A percentile compares a stretch with the other conserved stretches of the same genome.
Conservation (phyloP, 2,797 vertebrate species). For the Chromis chromis region DNA sequence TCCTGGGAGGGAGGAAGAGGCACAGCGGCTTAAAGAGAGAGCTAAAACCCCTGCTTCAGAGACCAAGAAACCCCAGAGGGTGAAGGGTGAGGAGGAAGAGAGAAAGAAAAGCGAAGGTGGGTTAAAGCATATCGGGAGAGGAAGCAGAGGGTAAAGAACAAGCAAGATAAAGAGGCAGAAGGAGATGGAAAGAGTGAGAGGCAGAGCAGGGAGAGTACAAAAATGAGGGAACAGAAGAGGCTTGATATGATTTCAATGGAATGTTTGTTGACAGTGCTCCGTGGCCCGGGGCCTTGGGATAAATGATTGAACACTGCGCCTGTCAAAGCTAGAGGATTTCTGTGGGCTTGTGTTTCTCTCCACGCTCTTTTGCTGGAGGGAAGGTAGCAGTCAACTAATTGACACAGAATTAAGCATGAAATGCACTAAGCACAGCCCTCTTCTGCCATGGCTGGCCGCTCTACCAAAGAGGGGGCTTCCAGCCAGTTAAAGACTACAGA, state of each 20-base stretch:
- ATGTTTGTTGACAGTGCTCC: conserved; percentile 96
- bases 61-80: conserved; percentile 71
- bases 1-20: conserved; percentile 68
- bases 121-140: conserved; percentile 65
- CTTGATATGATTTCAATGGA: conserved; percentile 95
- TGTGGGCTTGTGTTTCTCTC: conserved; percentile 93
- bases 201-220: conserved; percentile 77
- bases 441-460: conserved; percentile 81
- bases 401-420: conserved; percentile 99
- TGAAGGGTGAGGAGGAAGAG: conserved; percentile 66
- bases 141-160: conserved; percentile 66
- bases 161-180: conserved; percentile 68
- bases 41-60: conserved; percentile 67
- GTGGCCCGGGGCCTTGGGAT: conserved; percentile 91
- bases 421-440: conserved; percentile 91
- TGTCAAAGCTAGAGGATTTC: conserved; percentile 95
- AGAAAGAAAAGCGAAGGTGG: conserved; percentile 70
- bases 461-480: conserved; percentile 66
- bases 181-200: conserved; percentile 77
- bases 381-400: conserved; percentile 99
- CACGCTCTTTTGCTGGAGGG: conserved; percentile 93
- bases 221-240: conserved; percentile 89
- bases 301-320: conserved; percentile 96
- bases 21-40: conserved; percentile 65
- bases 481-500: conserved; percentile 69